Evolutionary conservation across 2,113 vertebrate species (phyloP).

Genomic region (Brevimyrus niger): DNA sequence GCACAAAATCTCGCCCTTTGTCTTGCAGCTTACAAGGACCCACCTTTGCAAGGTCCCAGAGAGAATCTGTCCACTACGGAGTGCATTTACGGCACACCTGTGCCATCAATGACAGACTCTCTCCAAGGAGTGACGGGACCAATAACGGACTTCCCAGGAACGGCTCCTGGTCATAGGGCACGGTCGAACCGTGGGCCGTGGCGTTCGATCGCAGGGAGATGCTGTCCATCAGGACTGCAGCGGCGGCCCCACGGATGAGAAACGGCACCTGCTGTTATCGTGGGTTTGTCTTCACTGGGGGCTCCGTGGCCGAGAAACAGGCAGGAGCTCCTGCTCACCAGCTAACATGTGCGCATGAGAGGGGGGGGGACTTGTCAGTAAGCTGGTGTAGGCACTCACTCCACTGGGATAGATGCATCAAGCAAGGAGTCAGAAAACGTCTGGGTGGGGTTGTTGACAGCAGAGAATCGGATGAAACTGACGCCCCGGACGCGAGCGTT

Average conservation of each 20-base stretch:
- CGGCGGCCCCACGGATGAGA: not conserved
- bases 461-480: not conserved
- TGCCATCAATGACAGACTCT: not conserved
- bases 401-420: not conserved
- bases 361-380: not conserved
- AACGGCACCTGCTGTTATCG: not conserved
- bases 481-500: not conserved
- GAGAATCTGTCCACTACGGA: not conserved
- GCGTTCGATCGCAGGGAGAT: not conserved
- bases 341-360: not conserved
- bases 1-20: not conserved
- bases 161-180: not conserved
- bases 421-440: not conserved
- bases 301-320: not conserved
- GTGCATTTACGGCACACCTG: not conserved
- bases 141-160: not conserved
- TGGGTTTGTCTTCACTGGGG: not conserved
- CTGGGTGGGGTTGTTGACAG: not conserved
- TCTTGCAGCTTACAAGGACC: not conserved
- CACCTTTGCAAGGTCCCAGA: not conserved
- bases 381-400: not conserved
- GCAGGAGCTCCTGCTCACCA: not conserved
- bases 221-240: not conserved
- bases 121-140: not conserved
- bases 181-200: not conserved